Conservation (phyloP, 2,797 vertebrate genomes). For the Triplophysa yarkandensis region DNA sequence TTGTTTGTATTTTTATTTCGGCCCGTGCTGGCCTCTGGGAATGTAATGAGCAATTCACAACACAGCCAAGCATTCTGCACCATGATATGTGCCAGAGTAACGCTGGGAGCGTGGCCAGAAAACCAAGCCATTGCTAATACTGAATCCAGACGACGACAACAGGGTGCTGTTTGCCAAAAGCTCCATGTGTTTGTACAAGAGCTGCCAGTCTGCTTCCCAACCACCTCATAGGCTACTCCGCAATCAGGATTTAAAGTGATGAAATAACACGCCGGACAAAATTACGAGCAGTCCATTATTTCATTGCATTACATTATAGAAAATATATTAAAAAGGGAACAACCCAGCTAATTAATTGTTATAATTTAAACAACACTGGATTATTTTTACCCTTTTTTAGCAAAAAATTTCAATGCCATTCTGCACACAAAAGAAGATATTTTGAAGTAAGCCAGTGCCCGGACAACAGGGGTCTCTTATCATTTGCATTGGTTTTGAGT, state of each 20-base stretch:
- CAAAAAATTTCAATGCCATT: too few relatives aligned
- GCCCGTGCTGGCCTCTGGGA: constrained; percentile 53
- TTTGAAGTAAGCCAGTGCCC: too few relatives aligned
- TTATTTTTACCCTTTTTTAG: too few relatives aligned
- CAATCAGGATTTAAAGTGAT: constrained; percentile 1
- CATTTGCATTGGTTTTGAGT: too few relatives aligned
- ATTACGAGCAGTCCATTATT: too few relatives aligned
- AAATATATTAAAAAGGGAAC: too few relatives aligned
- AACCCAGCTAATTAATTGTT: too few relatives aligned
- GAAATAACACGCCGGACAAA: background rate
- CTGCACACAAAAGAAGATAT: too few relatives aligned
- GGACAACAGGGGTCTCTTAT: too few relatives aligned
- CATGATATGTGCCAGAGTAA: constrained; percentile 57
- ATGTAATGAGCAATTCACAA: constrained; percentile 66
- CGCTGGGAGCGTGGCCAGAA: constrained; percentile 60
- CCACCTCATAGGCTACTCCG: constrained; percentile 9
- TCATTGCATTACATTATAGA: too few relatives aligned
- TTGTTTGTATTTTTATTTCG: constrained; percentile 54
- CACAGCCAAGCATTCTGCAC: constrained; percentile 64
- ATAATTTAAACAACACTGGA: too few relatives aligned
- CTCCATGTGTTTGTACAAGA: constrained; percentile 27
- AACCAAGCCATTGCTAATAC: constrained; percentile 50
- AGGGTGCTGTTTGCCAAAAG: constrained; percentile 34
- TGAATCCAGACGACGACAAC: constrained; percentile 27
- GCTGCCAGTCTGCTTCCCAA: constrained; percentile 22